Evolutionary conservation across 2,888 invertebrate genomes (phyloP), one percentile per base, ranked within the genome.

Genomic region (Stictocephala bisonia): DNA sequence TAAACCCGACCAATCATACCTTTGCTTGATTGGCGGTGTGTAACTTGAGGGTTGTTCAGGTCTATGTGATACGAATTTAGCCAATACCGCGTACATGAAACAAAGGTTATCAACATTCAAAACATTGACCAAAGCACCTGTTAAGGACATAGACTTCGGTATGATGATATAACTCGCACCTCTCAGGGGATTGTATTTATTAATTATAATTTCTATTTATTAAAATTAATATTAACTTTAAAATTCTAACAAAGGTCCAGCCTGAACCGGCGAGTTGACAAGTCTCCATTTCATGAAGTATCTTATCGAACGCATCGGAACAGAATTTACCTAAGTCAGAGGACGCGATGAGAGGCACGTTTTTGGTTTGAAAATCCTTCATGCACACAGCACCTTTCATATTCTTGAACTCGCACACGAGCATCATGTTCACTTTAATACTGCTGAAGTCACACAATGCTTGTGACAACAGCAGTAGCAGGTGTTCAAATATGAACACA

Each of bases 191-290:
- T 20, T 27, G 15, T 29, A 56, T 7, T 15, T 9, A 29, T 56
- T 56, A 7, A 56, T 11, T 18, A 27, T 27, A 31, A 56, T 22
- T 56, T 56, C 31, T 9, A 56, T 20, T 56, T n/a, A n/a, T n/a
- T n/a, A n/a, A n/a, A n/a, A n/a, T n/a, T n/a, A n/a, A n/a, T n/a
- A n/a, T n/a, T n/a, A n/a, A 22, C 6, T 56, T 56, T 3, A 18
- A 22, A 2, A 31, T 31, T 56, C 18, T 56, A 18, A 56, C 26
- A 56, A 56, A 56, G 9, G 56, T 29, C 56, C 56, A 56, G 18
- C 56, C 56, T 29, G 29, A 29, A 9, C 56, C 56, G 4, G n/a
- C 31, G 29, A 56, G 27, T 15, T 31, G 29, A n/a, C 56, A 56
- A 9, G 27, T 31, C 31, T 56, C 29, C 18, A 29, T 56, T 22